Percentiles rank a stretch among this genome's conserved stretches.
phyloP scores from a whole-genome alignment of 2,113 vertebrate genomes.

The Podarcis cretensis region DNA sequence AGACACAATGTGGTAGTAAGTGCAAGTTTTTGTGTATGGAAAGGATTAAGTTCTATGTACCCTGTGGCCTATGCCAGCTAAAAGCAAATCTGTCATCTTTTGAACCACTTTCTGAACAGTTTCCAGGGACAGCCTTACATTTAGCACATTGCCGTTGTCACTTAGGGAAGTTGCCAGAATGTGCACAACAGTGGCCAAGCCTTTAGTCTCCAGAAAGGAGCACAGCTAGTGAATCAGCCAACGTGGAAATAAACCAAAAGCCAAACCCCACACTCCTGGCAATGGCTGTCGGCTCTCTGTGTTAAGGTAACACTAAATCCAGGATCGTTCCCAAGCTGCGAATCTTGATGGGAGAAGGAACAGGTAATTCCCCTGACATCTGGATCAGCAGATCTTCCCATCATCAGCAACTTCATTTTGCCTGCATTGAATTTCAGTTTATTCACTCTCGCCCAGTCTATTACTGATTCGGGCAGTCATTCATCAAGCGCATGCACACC shows the following conservation, averaged over 20 bases:
- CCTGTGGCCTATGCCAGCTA: background rate
- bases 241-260: background rate
- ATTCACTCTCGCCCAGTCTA: background rate
- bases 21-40: background rate
- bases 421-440: background rate
- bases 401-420: background rate
- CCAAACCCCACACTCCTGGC: background rate
- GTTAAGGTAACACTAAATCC: background rate
- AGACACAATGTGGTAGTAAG: background rate
- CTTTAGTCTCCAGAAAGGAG: background rate
- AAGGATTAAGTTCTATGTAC: too few relatives aligned
- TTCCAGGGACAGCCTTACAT: background rate
- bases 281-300: background rate
- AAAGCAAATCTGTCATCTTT: background rate
- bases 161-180: background rate
- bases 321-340: background rate
- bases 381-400: background rate
- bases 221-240: background rate
- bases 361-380: background rate
- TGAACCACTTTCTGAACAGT: background rate
- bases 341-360: background rate
- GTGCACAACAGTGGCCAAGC: background rate
- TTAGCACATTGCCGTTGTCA: background rate
- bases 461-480: background rate
- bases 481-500: background rate